Conservation (phyloP, 2,888 invertebrate species). For the Silvanus unidentatus region DNA sequence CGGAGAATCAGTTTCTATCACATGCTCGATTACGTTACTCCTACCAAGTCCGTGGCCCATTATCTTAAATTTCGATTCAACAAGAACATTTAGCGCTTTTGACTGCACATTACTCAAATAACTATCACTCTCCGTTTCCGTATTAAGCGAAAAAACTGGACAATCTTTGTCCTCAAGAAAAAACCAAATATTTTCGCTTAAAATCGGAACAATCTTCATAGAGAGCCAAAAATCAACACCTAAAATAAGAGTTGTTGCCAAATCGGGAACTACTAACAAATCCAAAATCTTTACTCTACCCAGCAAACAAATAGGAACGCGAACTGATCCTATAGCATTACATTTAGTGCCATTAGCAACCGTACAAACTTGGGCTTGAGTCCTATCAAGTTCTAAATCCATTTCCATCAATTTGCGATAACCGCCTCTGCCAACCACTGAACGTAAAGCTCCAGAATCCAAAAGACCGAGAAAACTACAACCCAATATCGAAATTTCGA, state of each 20-base stretch:
- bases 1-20: constrained; percentile 4
- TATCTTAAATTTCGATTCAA: constrained; percentile 7
- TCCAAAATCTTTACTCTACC: constrained; percentile 12
- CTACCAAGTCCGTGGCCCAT: constrained; percentile 9
- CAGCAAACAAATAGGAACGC: constrained; percentile 12
- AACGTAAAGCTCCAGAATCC: constrained; percentile 14
- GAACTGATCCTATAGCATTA: constrained; percentile 9
- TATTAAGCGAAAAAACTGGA: constrained; percentile 2
- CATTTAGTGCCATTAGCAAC: constrained; percentile 19
- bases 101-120: constrained; percentile 4
- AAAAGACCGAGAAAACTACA: constrained; percentile 7
- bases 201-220: constrained; percentile 17
- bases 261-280: constrained; percentile 13
- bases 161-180: too few relatives aligned
- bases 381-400: constrained; percentile 7
- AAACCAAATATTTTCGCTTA: constrained; percentile 17
- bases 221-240: constrained; percentile 17
- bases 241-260: constrained; percentile 14
- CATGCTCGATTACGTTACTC: constrained; percentile 2
- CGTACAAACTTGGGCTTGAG: constrained; percentile 1
- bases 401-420: constrained; percentile 8
- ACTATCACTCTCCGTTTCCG: background rate
- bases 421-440: constrained; percentile 11
- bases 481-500: constrained; percentile 9
- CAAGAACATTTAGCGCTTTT: constrained; percentile 1